Evolutionary conservation across 2,888 invertebrate species (phyloP), one percentile per base, ranked within the genome.

Genomic region (Lapara coniferarum): DNA sequence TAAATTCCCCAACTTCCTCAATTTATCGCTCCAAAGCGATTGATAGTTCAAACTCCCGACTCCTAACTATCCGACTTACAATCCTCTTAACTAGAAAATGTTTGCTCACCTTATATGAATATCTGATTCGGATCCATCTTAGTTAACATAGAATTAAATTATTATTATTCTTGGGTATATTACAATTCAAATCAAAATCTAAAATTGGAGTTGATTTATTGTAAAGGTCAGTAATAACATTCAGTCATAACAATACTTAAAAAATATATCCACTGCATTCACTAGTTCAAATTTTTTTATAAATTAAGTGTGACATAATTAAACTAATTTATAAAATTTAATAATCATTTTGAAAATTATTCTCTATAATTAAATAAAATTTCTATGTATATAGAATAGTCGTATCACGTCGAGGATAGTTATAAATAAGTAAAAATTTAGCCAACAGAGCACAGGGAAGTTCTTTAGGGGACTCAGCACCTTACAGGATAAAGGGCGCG

Each of bases 31-130:
- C 81, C 80, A 59, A 52, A 78, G 74, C 82, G 78, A 85, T 84
- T 86, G 86, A 86, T 86, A 83, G 81, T 79, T 81, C 83, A 82
- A 86, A 85, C 83, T 85, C 78, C 77, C 78, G 78, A 78, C 79
- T 78, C 73, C 68, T 68, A 59, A 49, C 51, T 68, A 68, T 16
- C 68, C 46, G 57, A 25, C 79, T 81, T 79, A 67, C 55, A 57
- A 51, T 46, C 81, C n/a, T 52, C 79, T 16, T 67, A 77, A 76
- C 70, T 77, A 73, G 71, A 72, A 77, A 81, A 81, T 84, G 83
- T 86, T 86, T 83, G 81, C 75, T 74, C 76, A 78, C 79, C 79
- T 82, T 81, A 81, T 79, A 72, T 74, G 80, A 82, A 83, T 80
- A 82, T 77, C 76, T 78, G 75, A 59, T 52, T 19, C 51, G 52